Evolutionary conservation across 2,113 vertebrate genomes (phyloP), one percentile per base, ranked within the genome.

Genomic region (Suricata suricatta): DNA sequence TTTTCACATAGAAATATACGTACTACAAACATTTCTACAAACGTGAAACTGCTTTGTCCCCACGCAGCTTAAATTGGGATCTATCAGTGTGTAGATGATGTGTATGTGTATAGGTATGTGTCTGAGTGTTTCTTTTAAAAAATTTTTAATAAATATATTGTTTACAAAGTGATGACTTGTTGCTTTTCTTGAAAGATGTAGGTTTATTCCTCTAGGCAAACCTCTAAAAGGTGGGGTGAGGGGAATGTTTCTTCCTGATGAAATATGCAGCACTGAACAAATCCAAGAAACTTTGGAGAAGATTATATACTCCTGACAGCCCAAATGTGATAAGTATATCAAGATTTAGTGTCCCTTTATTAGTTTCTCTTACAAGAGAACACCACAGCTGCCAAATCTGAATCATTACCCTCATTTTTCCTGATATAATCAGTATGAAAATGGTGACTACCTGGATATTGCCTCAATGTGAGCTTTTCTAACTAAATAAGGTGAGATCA

Each of bases 341-440:
- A 99, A 99, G 99, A 99, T 99, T 99, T 98, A 99, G 97, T 98
- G 98, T 98, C 98, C 96, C 79, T 99, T 98, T 99, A 98, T 99
- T 99, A 98, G 98, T 98, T 99, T 98, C 98, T 98, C 97, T 95
- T 72, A 87, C 92, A 97, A 83, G 96, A 98, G 92, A 98, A 97
- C 83, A 96, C 96, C 50, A 68, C 96, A 97, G 86, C 98, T 99
- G 99, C 98, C 99, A 99, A 99, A 98, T 84, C 96, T 98, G 98
- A 98, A 98, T 99, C 98, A 98, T 98, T 98, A 98, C 92, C 83
- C 93, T 99, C 97, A 98, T 99, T 99, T 98, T 99, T 99, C 98
- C 97, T 98, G 72, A 98, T 98, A 98, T 97, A 98, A 99, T 99
- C 98, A 98, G 98, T 98, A 98, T 95, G 96, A 98, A 99, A 98